Conservation (phyloP, 2,797 vertebrate species). For the Jordanella pulchra region DNA sequence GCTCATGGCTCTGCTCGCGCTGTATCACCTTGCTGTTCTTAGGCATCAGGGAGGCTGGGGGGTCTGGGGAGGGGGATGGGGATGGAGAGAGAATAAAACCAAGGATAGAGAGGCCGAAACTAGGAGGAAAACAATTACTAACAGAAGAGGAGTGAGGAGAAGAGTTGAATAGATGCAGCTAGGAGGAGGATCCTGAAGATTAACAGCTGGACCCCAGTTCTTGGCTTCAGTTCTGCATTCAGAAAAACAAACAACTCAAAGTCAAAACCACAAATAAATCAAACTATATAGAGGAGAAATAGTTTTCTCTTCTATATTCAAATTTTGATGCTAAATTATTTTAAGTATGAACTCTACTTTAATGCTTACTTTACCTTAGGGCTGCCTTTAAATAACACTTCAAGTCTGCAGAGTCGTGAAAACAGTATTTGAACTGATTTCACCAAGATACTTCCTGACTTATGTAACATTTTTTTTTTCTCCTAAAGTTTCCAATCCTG, state of each 20-base stretch:
- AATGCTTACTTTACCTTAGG: neutral
- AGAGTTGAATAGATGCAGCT: constrained; percentile 30
- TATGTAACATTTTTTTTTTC: constrained; percentile 21
- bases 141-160: constrained; percentile 11
- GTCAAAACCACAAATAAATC: constrained; percentile 8
- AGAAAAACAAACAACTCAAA: constrained; percentile 34
- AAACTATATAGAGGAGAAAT: neutral
- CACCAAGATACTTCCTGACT: constrained; percentile 8
- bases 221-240: constrained; percentile 53
- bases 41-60: constrained; percentile 81
- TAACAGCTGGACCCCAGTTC: constrained; percentile 33
- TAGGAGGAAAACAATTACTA: constrained; percentile 11
- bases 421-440: constrained; percentile 7
- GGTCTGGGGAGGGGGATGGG: constrained; percentile 35
- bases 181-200: constrained; percentile 18
- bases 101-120: constrained; percentile 18
- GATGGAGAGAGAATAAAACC: constrained; percentile 18
- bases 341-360: neutral
- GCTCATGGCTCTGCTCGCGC: constrained; percentile 89
- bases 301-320: neutral
- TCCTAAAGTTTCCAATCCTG: constrained; percentile 57
- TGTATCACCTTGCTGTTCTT: constrained; percentile 96
- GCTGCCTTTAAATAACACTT: constrained; percentile 45
- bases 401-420: constrained; percentile 21
- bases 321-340: neutral